Evolutionary conservation across 2,113 vertebrate genomes (phyloP), one percentile per base, ranked within the genome.

Genomic region (Nymphicus hollandicus): DNA sequence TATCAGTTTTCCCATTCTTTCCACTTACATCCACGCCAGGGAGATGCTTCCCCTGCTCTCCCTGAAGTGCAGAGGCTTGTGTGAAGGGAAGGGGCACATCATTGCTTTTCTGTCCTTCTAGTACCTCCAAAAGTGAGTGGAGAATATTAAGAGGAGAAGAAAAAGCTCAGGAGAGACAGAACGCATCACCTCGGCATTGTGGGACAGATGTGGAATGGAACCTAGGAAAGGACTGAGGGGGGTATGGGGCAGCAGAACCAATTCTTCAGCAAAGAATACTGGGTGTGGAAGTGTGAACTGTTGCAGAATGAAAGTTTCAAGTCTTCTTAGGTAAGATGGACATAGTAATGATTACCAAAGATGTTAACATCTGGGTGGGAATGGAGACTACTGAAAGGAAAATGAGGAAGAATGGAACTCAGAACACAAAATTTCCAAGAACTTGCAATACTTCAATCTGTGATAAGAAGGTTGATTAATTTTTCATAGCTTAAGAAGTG

Each of bases 161-260:
- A 39, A 79, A 61, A 74, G 22, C 8, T 61, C 60, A 27, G 24
- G 22, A 56, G 29, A 35, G 13, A 37, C 24, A 56, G 41, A 63
- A 49, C 0, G 0, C 18, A 35, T 39, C 43, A 56, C 12, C 16
- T 5, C 1, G 10, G 19, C 19, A 43, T 16, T 44, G 9, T 24
- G 14, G 18, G 43, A 11, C 23, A 70, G 46, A 13, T 33, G 35
- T 27, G 24, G 46, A 88, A 79, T 18, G 24, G 85, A 85, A 58
- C 2, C 16, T 31, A 82, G 29, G 43, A 78, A 46, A 60, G 56
- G 17, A 46, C 50, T 53, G n/a, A 82, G 12, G 3, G 0, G 1
- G 7, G 6, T 56, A 56, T 61, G 76, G 91, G 17, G 28, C 28
- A 81, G 35, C 19, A 87, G 35, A 63, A 58, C 12, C 8, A n/a